Conservation (phyloP, 2,113 vertebrate species). For the Tauraco erythrolophus region DNA sequence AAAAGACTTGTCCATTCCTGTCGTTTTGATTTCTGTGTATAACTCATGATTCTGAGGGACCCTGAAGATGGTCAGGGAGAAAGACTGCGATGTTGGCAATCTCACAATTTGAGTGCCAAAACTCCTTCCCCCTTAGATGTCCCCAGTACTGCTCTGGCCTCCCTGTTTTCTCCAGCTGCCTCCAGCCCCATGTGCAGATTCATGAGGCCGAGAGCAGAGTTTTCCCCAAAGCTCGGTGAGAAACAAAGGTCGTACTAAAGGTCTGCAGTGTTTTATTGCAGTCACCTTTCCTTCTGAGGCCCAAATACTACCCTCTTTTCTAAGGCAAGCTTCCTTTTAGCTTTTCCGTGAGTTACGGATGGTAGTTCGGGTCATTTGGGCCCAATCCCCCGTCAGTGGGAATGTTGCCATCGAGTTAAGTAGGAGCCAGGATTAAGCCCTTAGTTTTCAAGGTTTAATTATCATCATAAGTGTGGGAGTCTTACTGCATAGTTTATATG, state of each 20-base stretch:
- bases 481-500: slow-evolving; percentile 47
- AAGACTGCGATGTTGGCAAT: background rate
- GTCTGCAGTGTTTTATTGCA: slow-evolving; percentile 18
- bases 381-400: background rate
- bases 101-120: background rate
- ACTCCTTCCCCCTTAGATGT: background rate
- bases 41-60: background rate
- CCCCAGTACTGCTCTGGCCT: background rate
- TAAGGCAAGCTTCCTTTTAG: background rate
- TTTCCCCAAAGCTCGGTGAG: background rate
- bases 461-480: background rate
- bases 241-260: slow-evolving; percentile 12
- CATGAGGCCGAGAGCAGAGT: background rate
- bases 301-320: background rate
- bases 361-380: background rate
- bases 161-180: background rate
- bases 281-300: slow-evolving; percentile 1
- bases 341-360: background rate
- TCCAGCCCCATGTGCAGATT: background rate
- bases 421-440: slow-evolving; percentile 20
- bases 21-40: background rate
- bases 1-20: background rate
- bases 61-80: background rate
- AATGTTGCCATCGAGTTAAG: slow-evolving; percentile 22
- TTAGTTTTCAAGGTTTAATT: slow-evolving; percentile 63